These are phyloP conservation scores for Neoseiulus cucumeris DNA, from an alignment of 1,140 invertebrate species.

Conservation along the genomic window DNA sequence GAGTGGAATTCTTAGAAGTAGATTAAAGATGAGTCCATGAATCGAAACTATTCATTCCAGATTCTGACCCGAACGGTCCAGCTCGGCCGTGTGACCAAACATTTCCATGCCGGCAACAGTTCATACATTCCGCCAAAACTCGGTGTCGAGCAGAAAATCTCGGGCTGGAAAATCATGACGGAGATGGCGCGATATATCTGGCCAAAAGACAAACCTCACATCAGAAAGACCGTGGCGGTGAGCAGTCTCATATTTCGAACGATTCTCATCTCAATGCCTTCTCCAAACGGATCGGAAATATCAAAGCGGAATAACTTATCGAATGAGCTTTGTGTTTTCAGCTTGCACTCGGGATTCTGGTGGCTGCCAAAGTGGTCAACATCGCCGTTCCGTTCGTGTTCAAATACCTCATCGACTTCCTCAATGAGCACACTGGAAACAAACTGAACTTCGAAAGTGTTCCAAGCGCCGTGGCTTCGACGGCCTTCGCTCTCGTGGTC, in stretches of 20 bases:
- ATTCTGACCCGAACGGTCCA: neutral
- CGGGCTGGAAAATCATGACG: slow-evolving; percentile 54
- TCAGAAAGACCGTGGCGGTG: slow-evolving; percentile 57
- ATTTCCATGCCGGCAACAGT: neutral
- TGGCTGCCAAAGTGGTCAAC: slow-evolving; percentile 66
- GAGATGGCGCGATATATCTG: slow-evolving; percentile 82
- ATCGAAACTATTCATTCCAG: neutral
- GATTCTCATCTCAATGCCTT: no score
- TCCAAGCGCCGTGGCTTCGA: slow-evolving; percentile 27
- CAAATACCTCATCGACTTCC: slow-evolving; percentile 72
- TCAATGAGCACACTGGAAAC: slow-evolving; percentile 42
- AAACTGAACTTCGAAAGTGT: slow-evolving; percentile 27
- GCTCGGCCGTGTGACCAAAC: neutral
- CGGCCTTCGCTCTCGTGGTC: slow-evolving; percentile 54
- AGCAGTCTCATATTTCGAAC: slow-evolving; percentile 39
- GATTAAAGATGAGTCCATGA: no score
- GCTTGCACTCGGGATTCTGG: slow-evolving; percentile 35
- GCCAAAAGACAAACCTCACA: slow-evolving; percentile 68
- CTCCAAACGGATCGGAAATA: neutral
- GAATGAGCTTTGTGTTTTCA: neutral
- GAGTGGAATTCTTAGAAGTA: no score
- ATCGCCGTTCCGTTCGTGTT: slow-evolving; percentile 92
- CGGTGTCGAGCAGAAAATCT: slow-evolving; percentile 31
- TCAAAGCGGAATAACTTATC: no score
- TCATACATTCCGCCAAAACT: neutral